Base-by-base conservation (phyloP, 1,140 invertebrate genomes). In the Rhysida immarginata region DNA sequence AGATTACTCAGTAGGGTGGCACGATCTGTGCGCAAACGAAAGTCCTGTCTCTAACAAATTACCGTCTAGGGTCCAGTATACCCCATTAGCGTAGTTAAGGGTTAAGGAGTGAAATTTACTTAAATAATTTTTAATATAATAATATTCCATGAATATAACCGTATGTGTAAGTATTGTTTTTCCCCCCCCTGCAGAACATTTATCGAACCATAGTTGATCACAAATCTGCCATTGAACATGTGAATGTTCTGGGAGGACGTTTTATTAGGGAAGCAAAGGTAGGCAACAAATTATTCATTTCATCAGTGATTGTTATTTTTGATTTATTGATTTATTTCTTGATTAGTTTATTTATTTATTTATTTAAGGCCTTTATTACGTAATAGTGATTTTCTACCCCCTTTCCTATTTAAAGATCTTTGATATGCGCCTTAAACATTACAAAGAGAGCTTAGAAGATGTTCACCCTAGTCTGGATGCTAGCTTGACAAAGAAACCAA, bases 261-360 rank as follows among this genome's bases (percentile, higher is more conserved):
- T 89, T 91, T 71, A 95, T 98, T 65, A 79, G 92, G 60, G 94
- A 98, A 77, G 93, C 93, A 60, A 96, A 96, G 90, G 93, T 97
- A 87, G 81, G 69, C 60, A 26, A n/a, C n/a, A n/a, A n/a, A n/a
- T n/a, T n/a, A n/a, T n/a, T n/a, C n/a, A n/a, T n/a, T n/a, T 41
- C 11, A 13, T 41, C 11, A 13, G 14, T 48, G 8, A 48, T 48
- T 48, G 8, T 48, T 13, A 13, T 48, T 48, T 48, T 14, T 14
- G 8, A 11, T 13, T 23, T 48, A 48, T 13, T 8, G n/a, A 41
- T 41, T n/a, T n/a, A n/a, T n/a, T n/a, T n/a, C n/a, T n/a, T n/a
- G 21, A 41, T 41, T n/a, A 41, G 11, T 41, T 41, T 11, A 41
- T 41, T 41, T 41, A 41, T 41, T 11, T 41, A 41, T 41, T 48